Evolutionary conservation across 2,888 invertebrate species (phyloP).

Genomic region (Lasioglossum oenotherae): DNA sequence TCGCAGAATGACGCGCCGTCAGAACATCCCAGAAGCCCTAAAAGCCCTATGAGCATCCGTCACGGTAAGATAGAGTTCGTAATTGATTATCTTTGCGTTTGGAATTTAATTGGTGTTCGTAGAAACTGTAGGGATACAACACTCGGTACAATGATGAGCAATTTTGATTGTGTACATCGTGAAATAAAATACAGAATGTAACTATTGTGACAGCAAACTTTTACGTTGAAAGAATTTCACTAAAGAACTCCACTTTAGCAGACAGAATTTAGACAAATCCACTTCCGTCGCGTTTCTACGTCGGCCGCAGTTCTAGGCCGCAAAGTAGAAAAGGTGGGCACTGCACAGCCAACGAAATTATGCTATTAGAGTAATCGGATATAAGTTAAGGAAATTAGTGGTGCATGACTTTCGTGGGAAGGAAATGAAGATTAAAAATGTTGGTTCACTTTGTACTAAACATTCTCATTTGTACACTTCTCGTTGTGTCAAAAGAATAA

Average conservation of each 20-base stretch:
- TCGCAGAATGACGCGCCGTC: constrained; percentile 79
- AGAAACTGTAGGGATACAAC: neutral
- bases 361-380: constrained; percentile 80
- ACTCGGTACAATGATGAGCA: neutral
- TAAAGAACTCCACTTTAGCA: neutral
- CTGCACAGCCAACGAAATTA: constrained; percentile 72
- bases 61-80: constrained; percentile 75
- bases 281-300: constrained; percentile 44
- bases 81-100: neutral
- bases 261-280: constrained; percentile 28
- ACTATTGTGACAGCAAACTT: neutral
- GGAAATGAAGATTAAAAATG: too few species aligned
- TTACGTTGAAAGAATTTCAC: neutral
- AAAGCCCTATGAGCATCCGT: constrained; percentile 81
- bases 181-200: too few species aligned
- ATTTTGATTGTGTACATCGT: neutral
- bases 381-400: neutral
- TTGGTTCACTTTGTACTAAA: too few species aligned
- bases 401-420: too few species aligned
- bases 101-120: neutral
- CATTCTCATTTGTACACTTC: too few species aligned
- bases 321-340: constrained; percentile 55
- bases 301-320: constrained; percentile 27
- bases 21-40: constrained; percentile 81
- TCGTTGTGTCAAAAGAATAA: too few species aligned